These are phyloP conservation scores for Urosaurus nigricauda DNA, from an alignment of 2,797 vertebrate species.

Conservation along the genomic window DNA sequence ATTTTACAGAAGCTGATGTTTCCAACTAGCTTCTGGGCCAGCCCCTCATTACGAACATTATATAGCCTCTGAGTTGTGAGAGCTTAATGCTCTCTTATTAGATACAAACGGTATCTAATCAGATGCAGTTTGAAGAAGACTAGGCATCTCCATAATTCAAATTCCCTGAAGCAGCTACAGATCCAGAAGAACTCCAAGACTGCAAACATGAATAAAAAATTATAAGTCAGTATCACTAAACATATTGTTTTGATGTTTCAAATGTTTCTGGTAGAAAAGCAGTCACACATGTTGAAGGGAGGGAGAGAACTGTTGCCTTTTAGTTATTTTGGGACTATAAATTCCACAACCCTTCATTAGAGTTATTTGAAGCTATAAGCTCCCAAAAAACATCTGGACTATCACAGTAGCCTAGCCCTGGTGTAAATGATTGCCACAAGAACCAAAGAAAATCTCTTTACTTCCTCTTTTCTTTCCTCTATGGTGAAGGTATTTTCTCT, in stretches of 20 bases:
- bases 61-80: neutral
- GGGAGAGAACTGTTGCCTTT: too few relatives aligned
- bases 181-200: neutral
- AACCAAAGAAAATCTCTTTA: neutral
- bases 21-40: slow-evolving; percentile 17
- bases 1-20: neutral
- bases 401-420: neutral
- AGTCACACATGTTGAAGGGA: neutral
- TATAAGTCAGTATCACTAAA: neutral
- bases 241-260: neutral
- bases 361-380: neutral
- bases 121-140: neutral
- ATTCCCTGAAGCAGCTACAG: neutral
- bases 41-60: neutral
- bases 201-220: neutral
- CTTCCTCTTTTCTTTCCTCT: neutral
- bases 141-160: neutral
- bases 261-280: neutral
- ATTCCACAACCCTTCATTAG: neutral
- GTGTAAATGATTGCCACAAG: neutral
- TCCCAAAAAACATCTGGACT: neutral
- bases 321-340: neutral
- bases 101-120: neutral
- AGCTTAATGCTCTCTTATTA: neutral
- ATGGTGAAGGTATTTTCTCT: neutral